These are phyloP conservation scores for Griposia aprilina DNA, from an alignment of 2,888 invertebrate species.

Conservation along the genomic window DNA sequence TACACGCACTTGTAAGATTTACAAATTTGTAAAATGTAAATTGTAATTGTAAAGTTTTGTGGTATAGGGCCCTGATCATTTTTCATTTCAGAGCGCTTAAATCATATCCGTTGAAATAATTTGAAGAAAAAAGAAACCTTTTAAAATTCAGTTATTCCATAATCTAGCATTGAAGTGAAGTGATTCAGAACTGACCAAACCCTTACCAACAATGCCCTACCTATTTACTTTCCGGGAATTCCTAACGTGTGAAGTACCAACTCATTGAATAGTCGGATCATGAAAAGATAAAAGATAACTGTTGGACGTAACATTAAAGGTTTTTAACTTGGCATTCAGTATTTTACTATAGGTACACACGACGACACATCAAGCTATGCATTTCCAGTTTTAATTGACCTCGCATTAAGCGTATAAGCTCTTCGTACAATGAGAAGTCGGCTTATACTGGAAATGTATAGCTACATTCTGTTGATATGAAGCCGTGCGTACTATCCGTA, in stretches of 20 bases:
- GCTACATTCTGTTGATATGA: too few relatives aligned
- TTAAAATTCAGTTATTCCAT: not conserved
- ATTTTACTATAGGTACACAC: not conserved
- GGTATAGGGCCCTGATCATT: too few relatives aligned
- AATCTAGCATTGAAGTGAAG: not conserved
- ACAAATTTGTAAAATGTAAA: too few relatives aligned
- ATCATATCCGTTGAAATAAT: not conserved
- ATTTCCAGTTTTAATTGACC: too few relatives aligned
- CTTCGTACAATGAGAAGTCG: too few relatives aligned
- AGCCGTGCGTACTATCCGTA: not conserved
- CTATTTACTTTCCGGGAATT: slow-evolving; percentile 41
- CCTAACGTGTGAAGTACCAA: slow-evolving; percentile 32
- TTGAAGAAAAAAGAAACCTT: too few relatives aligned
- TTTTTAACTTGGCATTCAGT: slow-evolving; percentile 7
- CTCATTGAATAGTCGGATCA: slow-evolving; percentile 35
- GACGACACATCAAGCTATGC: too few relatives aligned
- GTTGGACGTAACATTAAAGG: slow-evolving; percentile 36
- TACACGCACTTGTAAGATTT: too few relatives aligned
- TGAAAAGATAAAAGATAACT: slow-evolving; percentile 41
- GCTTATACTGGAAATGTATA: too few relatives aligned
- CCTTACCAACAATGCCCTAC: slow-evolving; percentile 22
- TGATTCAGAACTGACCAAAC: slow-evolving; percentile 45
- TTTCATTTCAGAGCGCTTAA: not conserved
- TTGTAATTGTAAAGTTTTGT: too few relatives aligned
- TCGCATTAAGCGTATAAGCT: too few relatives aligned